Evolutionary conservation across 2,888 invertebrate genomes (phyloP), one percentile per base, ranked within the genome.

Genomic region (Ophion ellenae): DNA sequence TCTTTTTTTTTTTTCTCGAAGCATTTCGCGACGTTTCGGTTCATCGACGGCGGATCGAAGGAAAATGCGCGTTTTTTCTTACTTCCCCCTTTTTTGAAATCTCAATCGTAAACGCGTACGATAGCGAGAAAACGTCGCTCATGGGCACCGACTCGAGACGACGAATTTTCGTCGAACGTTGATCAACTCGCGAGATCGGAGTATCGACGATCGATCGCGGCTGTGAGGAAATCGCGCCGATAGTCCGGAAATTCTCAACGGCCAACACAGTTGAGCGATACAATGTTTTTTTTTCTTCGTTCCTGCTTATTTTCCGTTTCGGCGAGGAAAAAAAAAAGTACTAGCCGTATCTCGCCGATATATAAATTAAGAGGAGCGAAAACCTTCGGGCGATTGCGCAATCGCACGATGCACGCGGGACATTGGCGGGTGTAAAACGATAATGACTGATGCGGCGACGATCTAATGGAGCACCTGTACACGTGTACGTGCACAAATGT

Each of bases 21-120:
- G 28, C 70, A 79, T 71, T 71, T 61, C 53, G 79, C 71, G 53
- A 71, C 20, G 79, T 71, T 71, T 14, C 79, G 79, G 63, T 63
- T 40, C 63, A 79, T 9, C 40, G 20, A 47, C 2, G 36, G 71
- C 53, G 36, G 47, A 79, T 64, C 36, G 28, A 71, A n/a, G 47
- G 40, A 45, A n/a, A 63, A 10, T 63, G 45, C 61, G 61, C 14
- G 32, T 66, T 20, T 7, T 28, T 45, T 24, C 47, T 47, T 64
- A 32, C 4, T 75, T 45, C 9, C 36, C 36, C 9, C 9, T n/a
- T n/a, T n/a, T n/a, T n/a, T n/a, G n/a, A n/a, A 10, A 36, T 24
- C 1, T 61, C 63, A 5, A 40, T 67, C 57, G 69, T 17, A 32
- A 17, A 20, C 20, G 17, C 20, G 20, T 20, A 59, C 11, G 57